phyloP scores from a whole-genome alignment of 1,140 invertebrate species.

The Caenorhabditis remanei region DNA sequence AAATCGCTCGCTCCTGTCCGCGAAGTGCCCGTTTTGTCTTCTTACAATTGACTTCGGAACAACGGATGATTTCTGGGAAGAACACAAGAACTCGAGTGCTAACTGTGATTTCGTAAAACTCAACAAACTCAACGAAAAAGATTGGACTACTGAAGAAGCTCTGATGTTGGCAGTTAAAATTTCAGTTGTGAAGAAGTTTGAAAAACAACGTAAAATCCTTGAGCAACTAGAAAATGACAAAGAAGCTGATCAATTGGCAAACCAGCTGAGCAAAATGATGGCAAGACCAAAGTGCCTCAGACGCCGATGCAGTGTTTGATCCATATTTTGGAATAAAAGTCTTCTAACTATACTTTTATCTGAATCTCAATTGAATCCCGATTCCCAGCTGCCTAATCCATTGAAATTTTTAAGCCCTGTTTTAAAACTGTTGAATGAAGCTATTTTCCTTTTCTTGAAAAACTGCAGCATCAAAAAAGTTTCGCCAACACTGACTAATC shows the following conservation, averaged over 20 bases:
- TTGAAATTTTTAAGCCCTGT: background rate
- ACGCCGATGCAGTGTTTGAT: slow-evolving; percentile 14
- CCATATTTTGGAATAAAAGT: background rate
- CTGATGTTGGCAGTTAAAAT: slow-evolving; percentile 2
- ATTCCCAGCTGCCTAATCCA: background rate
- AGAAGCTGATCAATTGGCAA: background rate
- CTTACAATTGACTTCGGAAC: background rate
- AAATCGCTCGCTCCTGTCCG: background rate
- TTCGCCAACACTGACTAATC: background rate
- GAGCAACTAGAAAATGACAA: background rate
- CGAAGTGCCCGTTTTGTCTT: slow-evolving; percentile 22
- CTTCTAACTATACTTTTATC: background rate
- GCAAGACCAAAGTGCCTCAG: background rate
- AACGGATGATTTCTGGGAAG: slow-evolving; percentile 34
- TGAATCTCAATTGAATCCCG: background rate
- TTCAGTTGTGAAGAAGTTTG: background rate
- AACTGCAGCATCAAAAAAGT: background rate
- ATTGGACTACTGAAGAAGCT: slow-evolving; percentile 31
- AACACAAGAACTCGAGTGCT: background rate
- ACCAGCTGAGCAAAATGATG: background rate
- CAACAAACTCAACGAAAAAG: slow-evolving; percentile 14
- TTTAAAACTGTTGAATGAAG: no score
- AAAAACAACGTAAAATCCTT: background rate
- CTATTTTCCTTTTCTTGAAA: no score
- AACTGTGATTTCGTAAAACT: slow-evolving; percentile 50